Percentiles rank a stretch among this genome's conserved stretches.
These are phyloP conservation scores for Dromococcyx pavoninus DNA, from an alignment of 2,797 vertebrate genomes.

Conservation along the genomic window DNA sequence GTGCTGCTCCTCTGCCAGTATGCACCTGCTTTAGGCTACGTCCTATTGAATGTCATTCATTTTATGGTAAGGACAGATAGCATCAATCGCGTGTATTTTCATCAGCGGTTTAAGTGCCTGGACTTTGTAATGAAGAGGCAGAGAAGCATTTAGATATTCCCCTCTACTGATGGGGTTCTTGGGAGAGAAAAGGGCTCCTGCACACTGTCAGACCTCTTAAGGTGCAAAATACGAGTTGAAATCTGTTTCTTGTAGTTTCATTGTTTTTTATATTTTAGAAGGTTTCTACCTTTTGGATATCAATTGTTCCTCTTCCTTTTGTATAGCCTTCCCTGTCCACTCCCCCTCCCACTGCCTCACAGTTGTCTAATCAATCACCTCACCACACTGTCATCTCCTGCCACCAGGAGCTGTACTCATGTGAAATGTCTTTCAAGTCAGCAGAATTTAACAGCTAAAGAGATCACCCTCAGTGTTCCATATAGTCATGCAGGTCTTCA, in stretches of 20 bases:
- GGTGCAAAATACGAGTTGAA: not conserved
- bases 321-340: not conserved
- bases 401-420: not conserved
- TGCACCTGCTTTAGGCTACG: fast-evolving
- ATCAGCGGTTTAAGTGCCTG: not conserved
- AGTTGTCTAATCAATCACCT: not conserved
- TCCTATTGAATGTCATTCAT: not conserved
- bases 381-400: not conserved
- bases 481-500: not conserved
- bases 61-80: not conserved
- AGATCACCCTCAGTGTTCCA: not conserved
- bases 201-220: not conserved
- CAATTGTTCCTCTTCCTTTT: not conserved
- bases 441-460: not conserved
- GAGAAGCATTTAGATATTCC: not conserved
- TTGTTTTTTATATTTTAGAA: not conserved
- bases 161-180: fast-evolving
- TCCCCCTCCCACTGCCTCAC: not conserved
- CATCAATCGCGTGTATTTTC: not conserved
- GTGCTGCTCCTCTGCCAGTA: not conserved
- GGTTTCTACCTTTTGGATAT: not conserved
- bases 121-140: not conserved
- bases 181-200: not conserved
- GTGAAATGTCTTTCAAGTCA: not conserved
- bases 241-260: not conserved